Evolutionary conservation across 2,113 vertebrate species (phyloP), one percentile per base, ranked within the genome.

Genomic region (Marmota flaviventris): DNA sequence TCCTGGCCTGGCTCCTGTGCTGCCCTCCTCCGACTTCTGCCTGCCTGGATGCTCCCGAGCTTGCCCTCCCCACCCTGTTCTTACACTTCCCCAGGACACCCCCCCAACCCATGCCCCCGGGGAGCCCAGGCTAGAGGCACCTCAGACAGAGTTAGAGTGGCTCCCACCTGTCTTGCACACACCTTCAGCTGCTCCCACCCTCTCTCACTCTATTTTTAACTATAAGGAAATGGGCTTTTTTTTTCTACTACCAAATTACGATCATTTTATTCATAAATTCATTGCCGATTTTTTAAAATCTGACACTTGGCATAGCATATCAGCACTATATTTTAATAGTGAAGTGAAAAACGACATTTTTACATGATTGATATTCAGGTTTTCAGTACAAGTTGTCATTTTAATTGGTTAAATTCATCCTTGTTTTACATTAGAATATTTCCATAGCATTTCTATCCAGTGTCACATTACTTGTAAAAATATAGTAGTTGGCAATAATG

Each of bases 221-320:
- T 90, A 8, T 39, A 76, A 87, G 84, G 82, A 97, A 95, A 89
- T 81, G 77, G 39, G 45, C 25, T 13, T 48, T 81, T 58, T 67
- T 6, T 14, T 0, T 0, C 51, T 63, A 78, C 79, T n/a, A 39
- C 58, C n/a, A 42, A 32, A 65, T 96, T 95, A 96, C 70, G 94
- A 81, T 85, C 56, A 45, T 85, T 96, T 94, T 92, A 93, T 95
- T 97, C 93, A 93, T 95, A 93, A 95, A 87, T 91, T 72, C 81
- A 76, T 84, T 96, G 24, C 58, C 76, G n/a, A 4, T 70, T 70
- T 83, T 88, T 61, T 22, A 56, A 51, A 42, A 53, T 88, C 72
- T 53, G 67, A 85, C 67, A 91, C 72, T 86, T 37, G 48, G 58
- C 63, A 79, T 90, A 92, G 83, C 48, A 73, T 11, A 79, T 92